phyloP scores from a whole-genome alignment of 2,113 vertebrate species.

The Rhabdornis inornatus region DNA sequence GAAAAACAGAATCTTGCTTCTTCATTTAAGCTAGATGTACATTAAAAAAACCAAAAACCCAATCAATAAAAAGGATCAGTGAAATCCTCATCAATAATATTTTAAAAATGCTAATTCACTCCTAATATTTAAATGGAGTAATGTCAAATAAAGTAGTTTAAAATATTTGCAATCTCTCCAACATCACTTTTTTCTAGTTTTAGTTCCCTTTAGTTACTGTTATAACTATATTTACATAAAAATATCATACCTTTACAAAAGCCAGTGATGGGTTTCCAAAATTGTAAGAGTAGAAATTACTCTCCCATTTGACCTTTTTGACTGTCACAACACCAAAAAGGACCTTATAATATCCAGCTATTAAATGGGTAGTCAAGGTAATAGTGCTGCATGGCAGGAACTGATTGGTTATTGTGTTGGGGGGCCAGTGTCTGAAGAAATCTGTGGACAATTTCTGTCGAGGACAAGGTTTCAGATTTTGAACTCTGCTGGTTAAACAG shows the following conservation, averaged over 20 bases:
- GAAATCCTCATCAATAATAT: not conserved
- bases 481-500: slow-evolving; percentile 22
- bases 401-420: slow-evolving; percentile 21
- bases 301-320: not conserved
- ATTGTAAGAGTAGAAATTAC: not conserved
- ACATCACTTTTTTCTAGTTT: not conserved
- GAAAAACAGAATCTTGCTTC: not conserved
- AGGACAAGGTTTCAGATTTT: slow-evolving; percentile 17
- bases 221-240: not conserved
- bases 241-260: not conserved
- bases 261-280: not conserved
- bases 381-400: not conserved
- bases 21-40: not conserved
- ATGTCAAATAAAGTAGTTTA: not conserved
- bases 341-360: not conserved
- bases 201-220: not conserved
- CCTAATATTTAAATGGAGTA: not conserved
- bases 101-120: not conserved
- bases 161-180: not conserved
- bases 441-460: not conserved
- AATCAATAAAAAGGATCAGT: no score
- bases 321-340: not conserved
- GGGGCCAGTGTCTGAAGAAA: not conserved
- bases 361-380: slow-evolving; percentile 18
- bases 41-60: not conserved